phyloP scores from a whole-genome alignment of 2,888 invertebrate genomes.

The Thera britannica region DNA sequence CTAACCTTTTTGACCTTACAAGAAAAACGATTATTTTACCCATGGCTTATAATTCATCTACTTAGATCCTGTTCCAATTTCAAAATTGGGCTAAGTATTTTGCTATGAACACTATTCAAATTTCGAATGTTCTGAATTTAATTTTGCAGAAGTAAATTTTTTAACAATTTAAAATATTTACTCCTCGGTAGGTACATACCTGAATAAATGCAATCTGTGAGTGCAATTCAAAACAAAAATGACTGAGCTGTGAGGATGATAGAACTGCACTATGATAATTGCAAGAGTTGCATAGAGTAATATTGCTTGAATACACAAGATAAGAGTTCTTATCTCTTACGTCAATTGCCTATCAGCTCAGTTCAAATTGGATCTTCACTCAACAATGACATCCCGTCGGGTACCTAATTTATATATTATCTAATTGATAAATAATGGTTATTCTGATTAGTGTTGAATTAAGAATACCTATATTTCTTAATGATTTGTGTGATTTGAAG shows the following conservation, averaged over 20 bases:
- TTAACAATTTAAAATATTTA: slow-evolving; percentile 14
- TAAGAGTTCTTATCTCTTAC: slow-evolving; percentile 75
- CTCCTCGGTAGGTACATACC: slow-evolving; percentile 22
- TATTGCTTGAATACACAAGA: slow-evolving; percentile 64
- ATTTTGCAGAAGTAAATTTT: too few species aligned
- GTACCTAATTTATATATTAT: slow-evolving; percentile 58
- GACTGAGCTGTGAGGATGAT: slow-evolving; percentile 54
- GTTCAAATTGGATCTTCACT: slow-evolving; percentile 68
- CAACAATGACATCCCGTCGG: slow-evolving; percentile 77
- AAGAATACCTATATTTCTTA: slow-evolving; percentile 18
- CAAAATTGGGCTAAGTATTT: neutral
- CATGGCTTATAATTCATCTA: slow-evolving; percentile 5
- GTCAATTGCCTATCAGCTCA: slow-evolving; percentile 68
- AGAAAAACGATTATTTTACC: slow-evolving; percentile 19
- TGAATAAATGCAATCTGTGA: neutral
- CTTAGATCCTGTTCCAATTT: slow-evolving; percentile 4
- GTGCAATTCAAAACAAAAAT: slow-evolving; percentile 6
- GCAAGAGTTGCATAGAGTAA: slow-evolving; percentile 43
- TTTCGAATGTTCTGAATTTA: neutral
- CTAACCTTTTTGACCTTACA: slow-evolving; percentile 71
- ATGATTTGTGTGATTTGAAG: slow-evolving; percentile 12
- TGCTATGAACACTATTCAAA: neutral
- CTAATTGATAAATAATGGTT: slow-evolving; percentile 31
- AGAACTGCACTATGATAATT: slow-evolving; percentile 50
- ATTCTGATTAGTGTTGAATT: slow-evolving; percentile 33